Base-by-base conservation (phyloP, 2,797 vertebrate genomes). In the Sardinella longiceps region DNA sequence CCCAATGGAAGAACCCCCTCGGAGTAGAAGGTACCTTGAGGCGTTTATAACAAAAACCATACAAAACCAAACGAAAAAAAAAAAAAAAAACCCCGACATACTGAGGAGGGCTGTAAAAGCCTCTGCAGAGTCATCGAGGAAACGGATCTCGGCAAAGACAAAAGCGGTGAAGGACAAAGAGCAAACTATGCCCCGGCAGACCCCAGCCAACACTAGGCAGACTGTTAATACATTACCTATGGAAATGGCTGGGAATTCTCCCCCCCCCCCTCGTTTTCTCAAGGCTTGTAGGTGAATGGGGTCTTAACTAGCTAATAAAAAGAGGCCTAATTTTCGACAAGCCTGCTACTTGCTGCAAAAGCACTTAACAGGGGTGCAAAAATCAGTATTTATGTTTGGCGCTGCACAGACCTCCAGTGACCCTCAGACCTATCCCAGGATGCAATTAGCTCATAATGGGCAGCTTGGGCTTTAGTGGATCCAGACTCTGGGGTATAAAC, bases 211-310 rank as follows among this genome's bases (percentile, higher is more conserved):
- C 30, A 74, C 18, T 43, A 77, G 33, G 70, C 70, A 43, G 37
- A 43, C 70, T 77, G 70, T 77, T 77, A 77, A 77, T 77, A 77
- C 70, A 77, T 77, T 43, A 77, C 70, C 15, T 77, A 77, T 77
- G 70, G 70, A 77, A 37, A 39, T 39, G 70, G 70, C 70, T 77
- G 56, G 9, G 56, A 60, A n/a, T 25, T 10, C 25, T n/a, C n/a
- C n/a, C n/a, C n/a, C n/a, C n/a, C n/a, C n/a, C n/a, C n/a, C n/a
- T 56, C 6, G n/a, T 28, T 39, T 77, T 43, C 10, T 20, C 43
- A 12, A 1, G 18, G 37, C 37, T 77, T 7, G 9, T 77, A 77
- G 70, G 70, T 77, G 70, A 77, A 23, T 23, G 70, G 70, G 37
- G 70, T 77, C 70, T 77, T 43, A 77, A 43, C 70, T 77, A 18